These are phyloP conservation scores for Channallabes apus DNA, from an alignment of 2,797 vertebrate species.

Conservation along the genomic window DNA sequence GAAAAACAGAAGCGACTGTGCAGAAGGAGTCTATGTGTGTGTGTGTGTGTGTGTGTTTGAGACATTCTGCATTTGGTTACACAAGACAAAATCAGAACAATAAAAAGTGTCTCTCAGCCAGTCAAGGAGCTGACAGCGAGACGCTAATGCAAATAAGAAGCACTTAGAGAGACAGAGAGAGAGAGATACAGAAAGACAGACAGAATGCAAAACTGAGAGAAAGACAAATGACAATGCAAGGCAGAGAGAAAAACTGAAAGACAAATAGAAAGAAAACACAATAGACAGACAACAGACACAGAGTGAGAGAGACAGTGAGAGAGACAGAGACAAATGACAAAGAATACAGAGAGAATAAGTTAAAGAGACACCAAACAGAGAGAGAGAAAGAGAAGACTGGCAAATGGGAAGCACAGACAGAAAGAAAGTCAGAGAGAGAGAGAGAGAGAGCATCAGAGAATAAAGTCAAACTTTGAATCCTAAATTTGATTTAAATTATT, in stretches of 20 bases:
- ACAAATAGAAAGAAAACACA: neutral
- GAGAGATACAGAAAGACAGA: neutral
- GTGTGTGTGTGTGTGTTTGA: neutral
- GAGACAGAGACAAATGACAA: conserved; percentile 3
- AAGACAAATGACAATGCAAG: conserved; percentile 16
- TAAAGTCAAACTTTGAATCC: neutral
- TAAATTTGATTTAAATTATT: neutral
- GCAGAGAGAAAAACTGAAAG: conserved; percentile 8
- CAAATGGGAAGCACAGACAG: neutral
- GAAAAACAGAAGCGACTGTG: neutral
- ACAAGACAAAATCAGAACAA: conserved; percentile 27
- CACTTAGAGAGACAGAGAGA: conserved; percentile 25
- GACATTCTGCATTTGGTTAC: neutral
- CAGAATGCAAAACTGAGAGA: conserved; percentile 2
- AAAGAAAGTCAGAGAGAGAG: neutral
- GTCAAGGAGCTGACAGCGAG: neutral
- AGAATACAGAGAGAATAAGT: neutral
- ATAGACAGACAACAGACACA: neutral
- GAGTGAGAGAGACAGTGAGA: conserved; percentile 39
- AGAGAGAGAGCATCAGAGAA: neutral
- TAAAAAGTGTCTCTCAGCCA: conserved; percentile 24
- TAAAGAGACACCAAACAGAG: neutral
- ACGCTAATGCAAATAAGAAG: conserved; percentile 32
- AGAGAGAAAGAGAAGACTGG: neutral
- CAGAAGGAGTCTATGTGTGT: neutral